phyloP scores from a whole-genome alignment of 2,113 vertebrate genomes.

The Poeciliopsis retropinna region DNA sequence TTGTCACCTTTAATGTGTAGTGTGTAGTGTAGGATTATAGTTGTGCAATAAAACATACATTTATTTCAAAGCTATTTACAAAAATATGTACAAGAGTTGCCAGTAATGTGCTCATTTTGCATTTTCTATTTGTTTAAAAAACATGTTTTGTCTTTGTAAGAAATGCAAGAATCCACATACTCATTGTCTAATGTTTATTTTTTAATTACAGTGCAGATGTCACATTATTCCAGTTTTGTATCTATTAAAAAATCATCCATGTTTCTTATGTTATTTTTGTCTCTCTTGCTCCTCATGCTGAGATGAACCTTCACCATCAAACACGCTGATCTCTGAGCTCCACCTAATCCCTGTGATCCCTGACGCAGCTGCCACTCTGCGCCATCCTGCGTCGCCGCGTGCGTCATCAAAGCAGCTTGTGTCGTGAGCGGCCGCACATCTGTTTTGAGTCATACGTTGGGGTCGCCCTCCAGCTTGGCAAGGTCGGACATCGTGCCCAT shows the following conservation, averaged over 20 bases:
- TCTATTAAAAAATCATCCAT: background rate
- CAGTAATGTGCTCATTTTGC: background rate
- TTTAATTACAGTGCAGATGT: background rate
- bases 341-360: constrained; percentile 50
- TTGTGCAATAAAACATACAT: background rate
- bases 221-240: background rate
- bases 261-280: background rate
- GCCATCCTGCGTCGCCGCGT: constrained; percentile 43
- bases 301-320: constrained; percentile 6
- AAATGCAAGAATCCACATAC: background rate
- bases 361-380: constrained; percentile 19
- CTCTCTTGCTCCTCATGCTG: background rate
- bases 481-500: constrained; percentile 70
- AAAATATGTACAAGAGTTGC: background rate
- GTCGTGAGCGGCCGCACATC: constrained; percentile 12
- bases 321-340: constrained; percentile 37
- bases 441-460: constrained; percentile 50
- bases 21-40: background rate
- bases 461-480: constrained; percentile 66
- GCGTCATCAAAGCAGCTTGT: constrained; percentile 66
- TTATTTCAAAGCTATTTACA: background rate
- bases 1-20: no score
- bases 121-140: background rate
- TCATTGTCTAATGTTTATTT: background rate
- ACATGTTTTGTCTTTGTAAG: background rate